Base-by-base conservation (phyloP, 2,888 invertebrate species). In the Geotrupes spiniger region DNA sequence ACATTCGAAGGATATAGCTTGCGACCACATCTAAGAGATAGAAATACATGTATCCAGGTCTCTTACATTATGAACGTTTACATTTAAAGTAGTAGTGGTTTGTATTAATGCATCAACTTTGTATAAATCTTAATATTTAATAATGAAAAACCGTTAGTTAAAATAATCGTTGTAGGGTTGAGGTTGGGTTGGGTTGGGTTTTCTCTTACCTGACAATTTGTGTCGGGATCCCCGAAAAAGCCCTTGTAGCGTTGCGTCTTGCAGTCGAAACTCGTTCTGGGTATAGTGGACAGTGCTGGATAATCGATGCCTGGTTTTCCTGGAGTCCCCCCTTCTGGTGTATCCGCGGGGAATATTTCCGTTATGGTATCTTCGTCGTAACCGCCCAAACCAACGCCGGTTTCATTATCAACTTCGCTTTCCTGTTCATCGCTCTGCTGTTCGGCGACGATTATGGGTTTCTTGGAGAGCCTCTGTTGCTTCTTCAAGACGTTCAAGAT, bases 181-280 rank as follows among this genome's bases (percentile, higher is more conserved):
- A n/a, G n/a, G n/a, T n/a, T n/a, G n/a, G n/a, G n/a, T n/a, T n/a
- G n/a, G n/a, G n/a, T n/a, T n/a, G n/a, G n/a, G n/a, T n/a, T n/a
- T 21, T 21, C 25, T 58, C 61, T 67, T 71, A 87, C 88, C 80
- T 92, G 92, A 68, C 92, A 92, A 61, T 85, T 81, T 4, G 92
- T 89, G 60, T 88, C 87, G 8, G 91, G 87, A 74, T 92, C 92
- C 2, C 91, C 92, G 63, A 92, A 92, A 74, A 92, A 92, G 49
- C 92, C 92, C 64, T 92, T 92, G 71, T 92, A 92, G 15, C 92
- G 77, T 67, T 92, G 92, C 51, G 87, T 82, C 62, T 88, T 87
- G 72, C 92, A 92, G 64, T 82, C 82, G 68, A 92, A 92, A 54
- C 75, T 78, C 0, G 92, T 92, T 49, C 78, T 76, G 0, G 92